Base-by-base conservation (phyloP, 2,113 vertebrate genomes). In the Hemichromis elongatus region DNA sequence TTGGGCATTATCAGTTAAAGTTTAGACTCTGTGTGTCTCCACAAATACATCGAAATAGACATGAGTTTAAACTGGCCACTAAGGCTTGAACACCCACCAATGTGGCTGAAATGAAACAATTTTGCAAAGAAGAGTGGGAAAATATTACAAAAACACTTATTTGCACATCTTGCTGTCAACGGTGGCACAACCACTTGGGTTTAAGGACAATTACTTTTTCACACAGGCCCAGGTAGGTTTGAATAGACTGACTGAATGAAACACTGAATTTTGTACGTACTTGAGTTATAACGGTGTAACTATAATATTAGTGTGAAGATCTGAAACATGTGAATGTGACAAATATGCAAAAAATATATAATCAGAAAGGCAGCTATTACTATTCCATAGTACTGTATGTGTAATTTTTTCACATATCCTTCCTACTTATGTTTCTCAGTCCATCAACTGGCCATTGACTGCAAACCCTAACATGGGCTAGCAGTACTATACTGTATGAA, bases 331-430 rank as follows among this genome's bases (percentile, higher is more conserved):
- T 63, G 59, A 21, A 63, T 63, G 33, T 37, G 59, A 37, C 33
- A 63, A 63, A 63, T 37, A 26, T 55, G 0, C 0, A 26, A 55
- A 63, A 63, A 11, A 63, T 37, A 37, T 37, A 21, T 37, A 63
- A 63, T 37, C 10, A 37, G 33, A 0, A 63, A 63, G 33, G 37
- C 59, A 21, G 33, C 33, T 63, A 37, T 63, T 66, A 40, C 19
- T 66, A 21, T 66, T 66, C 24, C 42, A 68, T 26, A 45, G n/a
- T 16, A 37, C 24, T 42, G 37, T 42, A n/a, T 37, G 13, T 68
- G n/a, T 5, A 21, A 40, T 68, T 68, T 68, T 3, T 12, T 40
- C n/a, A 24, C 61, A 21, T 37, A 0, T 9, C 10, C 0, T 63
- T 18, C 4, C 19, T 63, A 37, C 18, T 66, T 40, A 24, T 8